These are phyloP conservation scores for Verasper variegatus DNA, from an alignment of 2,113 vertebrate genomes.

Conservation along the genomic window DNA sequence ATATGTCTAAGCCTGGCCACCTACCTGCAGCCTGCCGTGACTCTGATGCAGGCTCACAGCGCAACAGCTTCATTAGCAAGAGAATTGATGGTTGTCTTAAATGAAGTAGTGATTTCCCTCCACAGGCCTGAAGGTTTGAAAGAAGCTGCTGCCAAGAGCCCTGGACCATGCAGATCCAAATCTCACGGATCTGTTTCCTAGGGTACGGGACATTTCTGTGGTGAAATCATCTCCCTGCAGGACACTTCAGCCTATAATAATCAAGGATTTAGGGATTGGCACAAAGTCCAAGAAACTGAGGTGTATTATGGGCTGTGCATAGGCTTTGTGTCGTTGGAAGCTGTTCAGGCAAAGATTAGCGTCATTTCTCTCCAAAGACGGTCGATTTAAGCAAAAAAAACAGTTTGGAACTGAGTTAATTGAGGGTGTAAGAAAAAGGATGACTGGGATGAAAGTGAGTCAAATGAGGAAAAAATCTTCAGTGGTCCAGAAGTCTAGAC, in stretches of 20 bases:
- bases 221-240: neutral
- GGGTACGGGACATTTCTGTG: constrained; percentile 8
- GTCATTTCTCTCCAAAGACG: constrained; percentile 41
- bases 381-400: constrained; percentile 40
- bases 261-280: constrained; percentile 23
- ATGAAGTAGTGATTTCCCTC: constrained; percentile 38
- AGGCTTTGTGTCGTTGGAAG: neutral
- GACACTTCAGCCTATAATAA: neutral
- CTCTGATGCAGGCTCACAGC: constrained; percentile 31
- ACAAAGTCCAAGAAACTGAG: constrained; percentile 17
- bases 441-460: constrained; percentile 52
- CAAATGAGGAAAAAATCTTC: constrained; percentile 35
- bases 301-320: constrained; percentile 25
- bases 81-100: constrained; percentile 53
- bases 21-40: constrained; percentile 32
- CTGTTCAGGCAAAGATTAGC: neutral
- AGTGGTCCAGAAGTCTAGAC: constrained; percentile 48
- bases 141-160: constrained; percentile 13
- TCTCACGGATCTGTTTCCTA: constrained; percentile 26
- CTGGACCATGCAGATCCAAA: constrained; percentile 7
- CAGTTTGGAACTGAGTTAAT: constrained; percentile 35
- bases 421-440: constrained; percentile 34
- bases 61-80: constrained; percentile 55
- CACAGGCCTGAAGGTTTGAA: constrained; percentile 6
- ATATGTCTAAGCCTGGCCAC: neutral